Base-by-base conservation (phyloP, 1,140 invertebrate species). In the Cotesia chilonis region DNA sequence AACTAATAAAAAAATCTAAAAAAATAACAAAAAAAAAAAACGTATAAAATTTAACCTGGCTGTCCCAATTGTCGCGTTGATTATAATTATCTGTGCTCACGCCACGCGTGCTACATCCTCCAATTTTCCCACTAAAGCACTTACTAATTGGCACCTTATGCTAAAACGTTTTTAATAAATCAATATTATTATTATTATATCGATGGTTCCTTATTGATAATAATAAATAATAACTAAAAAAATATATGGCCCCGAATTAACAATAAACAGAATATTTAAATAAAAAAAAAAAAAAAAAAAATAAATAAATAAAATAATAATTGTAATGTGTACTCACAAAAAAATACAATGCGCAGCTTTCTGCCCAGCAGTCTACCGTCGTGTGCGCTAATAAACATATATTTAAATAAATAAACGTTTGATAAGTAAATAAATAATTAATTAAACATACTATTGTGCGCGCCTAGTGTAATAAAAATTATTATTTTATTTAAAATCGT, bases 191-290 rank as follows among this genome's bases (percentile, higher is more conserved):
- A 79, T 76, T 68, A 80, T 55, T 80, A 85, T 85, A 85, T 85
- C 82, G 82, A 83, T 85, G 83, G 84, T 84, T 85, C 82, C 82
- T 85, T 77, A 80, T 81, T 83, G 82, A 83, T 80, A 82, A 82
- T 80, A 76, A 76, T 78, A 65, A 28, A 55, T 17, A 38, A 63
- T 55, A 37, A 71, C 17, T 55, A 55, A 17, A 38, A 63, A 60
- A 54, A 80, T 83, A 77, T 83, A 84, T 74, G 75, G 71, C 79
- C 69, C 51, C 63, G 12, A 77, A 80, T 82, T 84, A 80, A 79
- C 81, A 84, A 85, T 83, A 82, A 82, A 78, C 73, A 14, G 38
- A 36, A 14, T 54, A 66, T 57, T 14, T 57, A 55, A 60, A 69
- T 28, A 59, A 38, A 20, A 51, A 60, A 67, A 70, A 81, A 84